Conservation (phyloP, 1,140 invertebrate genomes). For the Pemphigus obesinymphae region DNA sequence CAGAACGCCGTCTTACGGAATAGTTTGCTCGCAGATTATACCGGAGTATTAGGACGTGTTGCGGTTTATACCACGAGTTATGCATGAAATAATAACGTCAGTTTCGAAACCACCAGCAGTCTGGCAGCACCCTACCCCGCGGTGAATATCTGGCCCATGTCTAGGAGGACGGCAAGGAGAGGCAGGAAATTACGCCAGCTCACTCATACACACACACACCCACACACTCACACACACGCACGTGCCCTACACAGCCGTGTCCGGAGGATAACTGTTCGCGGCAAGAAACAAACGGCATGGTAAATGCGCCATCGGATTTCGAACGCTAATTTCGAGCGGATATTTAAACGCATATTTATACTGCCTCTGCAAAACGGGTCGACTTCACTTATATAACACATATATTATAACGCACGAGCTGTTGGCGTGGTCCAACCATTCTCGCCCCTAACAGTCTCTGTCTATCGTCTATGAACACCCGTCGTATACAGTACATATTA, state of each 20-base stretch:
- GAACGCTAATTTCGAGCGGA: neutral
- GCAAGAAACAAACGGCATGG: neutral
- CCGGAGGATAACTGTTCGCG: neutral
- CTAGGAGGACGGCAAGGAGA: neutral
- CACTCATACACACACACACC: neutral
- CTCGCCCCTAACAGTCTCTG: no score
- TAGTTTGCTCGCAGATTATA: neutral
- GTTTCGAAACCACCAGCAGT: neutral
- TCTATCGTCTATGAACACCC: no score
- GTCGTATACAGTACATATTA: no score
- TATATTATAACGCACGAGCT: no score
- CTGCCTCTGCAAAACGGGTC: no score
- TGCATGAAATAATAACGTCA: conserved; percentile 35
- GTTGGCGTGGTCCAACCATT: no score
- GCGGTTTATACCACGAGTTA: neutral
- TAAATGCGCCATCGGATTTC: neutral
- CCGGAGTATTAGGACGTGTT: conserved; percentile 7
- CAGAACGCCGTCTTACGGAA: neutral
- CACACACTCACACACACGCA: neutral
- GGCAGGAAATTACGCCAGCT: neutral
- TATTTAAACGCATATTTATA: conserved; percentile 6
- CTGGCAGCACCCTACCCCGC: neutral
- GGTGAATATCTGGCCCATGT: no score
- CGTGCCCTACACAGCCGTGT: neutral
- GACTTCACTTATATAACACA: no score